Evolutionary conservation across 2,888 invertebrate species (phyloP), one percentile per base, ranked within the genome.

Genomic region (Ypsolopha sequella): DNA sequence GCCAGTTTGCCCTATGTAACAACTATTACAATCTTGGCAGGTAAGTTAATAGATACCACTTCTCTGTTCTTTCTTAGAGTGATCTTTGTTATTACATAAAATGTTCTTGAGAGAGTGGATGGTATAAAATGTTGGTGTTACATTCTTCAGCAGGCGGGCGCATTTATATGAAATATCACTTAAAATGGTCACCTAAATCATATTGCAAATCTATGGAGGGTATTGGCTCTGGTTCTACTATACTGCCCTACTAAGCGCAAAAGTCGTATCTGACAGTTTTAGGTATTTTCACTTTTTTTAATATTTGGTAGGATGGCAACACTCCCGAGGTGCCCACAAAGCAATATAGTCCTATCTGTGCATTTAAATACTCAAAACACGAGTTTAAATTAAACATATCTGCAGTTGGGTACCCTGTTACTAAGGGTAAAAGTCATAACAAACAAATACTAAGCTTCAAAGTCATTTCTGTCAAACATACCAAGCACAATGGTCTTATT

Each of bases 251-350:
- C 35, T 36, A 47, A 47, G 36, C 35, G 36, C 36, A 47, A 47
- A 47, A 36, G 47, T 47, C 35, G 36, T 36, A 47, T 36, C 47
- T 47, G 36, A 35, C 47, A 47, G 9, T 36, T 47, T 47, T 47
- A 41, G 41, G 41, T 41, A 41, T 41, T 41, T 41, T 41, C 41
- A 41, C 41, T 41, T 41, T 41, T 41, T 41, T 41, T 11, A 6
- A 41, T 41, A 41, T 41, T 41, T 41, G 41, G 41, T 41, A 41
- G 11, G 41, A 41, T 41, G 41, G 41, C 14, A 41, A 41, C 41
- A 41, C 41, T 41, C 41, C 41, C 41, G 11, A 41, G 41, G 14
- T 41, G 41, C 7, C 41, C 13, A 41, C 41, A 41, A 41, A 41
- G 11, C 41, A 41, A 41, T 14, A 41, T 11, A 41, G 41, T 13